phyloP scores from a whole-genome alignment of 2,888 invertebrate genomes.

The Elaeidobius kamerunicus region DNA sequence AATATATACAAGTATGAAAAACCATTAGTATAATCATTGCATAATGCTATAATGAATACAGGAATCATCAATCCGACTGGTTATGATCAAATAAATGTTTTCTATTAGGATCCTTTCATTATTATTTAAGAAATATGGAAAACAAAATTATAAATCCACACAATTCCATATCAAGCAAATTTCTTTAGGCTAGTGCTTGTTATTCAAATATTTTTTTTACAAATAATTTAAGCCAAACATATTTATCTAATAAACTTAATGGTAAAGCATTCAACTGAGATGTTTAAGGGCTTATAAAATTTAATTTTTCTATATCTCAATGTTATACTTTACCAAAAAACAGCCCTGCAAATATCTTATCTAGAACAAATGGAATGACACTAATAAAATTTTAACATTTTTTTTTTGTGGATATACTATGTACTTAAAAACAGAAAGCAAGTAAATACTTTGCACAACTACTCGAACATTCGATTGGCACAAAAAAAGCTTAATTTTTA shows the following conservation, averaged over 20 bases:
- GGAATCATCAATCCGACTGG: constrained; percentile 2
- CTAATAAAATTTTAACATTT: constrained; percentile 40
- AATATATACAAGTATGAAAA: constrained; percentile 50
- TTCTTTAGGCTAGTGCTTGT: constrained; percentile 36
- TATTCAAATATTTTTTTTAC: constrained; percentile 39
- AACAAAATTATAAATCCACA: constrained; percentile 9
- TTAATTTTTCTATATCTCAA: constrained; percentile 23
- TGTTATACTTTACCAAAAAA: constrained; percentile 35
- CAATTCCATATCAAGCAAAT: constrained; percentile 34
- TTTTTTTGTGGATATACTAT: constrained; percentile 37
- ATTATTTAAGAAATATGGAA: background rate
- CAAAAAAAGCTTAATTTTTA: constrained; percentile 42
- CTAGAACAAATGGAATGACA: constrained; percentile 50
- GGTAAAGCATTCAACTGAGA: constrained; percentile 30
- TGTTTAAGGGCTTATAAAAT: constrained; percentile 12
- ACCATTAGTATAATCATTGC: constrained; percentile 41
- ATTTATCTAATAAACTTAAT: constrained; percentile 34
- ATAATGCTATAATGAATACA: constrained; percentile 10
- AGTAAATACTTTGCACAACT: constrained; percentile 28
- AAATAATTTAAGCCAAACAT: constrained; percentile 39
- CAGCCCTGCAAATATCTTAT: constrained; percentile 44
- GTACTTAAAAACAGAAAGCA: constrained; percentile 43
- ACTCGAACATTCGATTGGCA: constrained; percentile 38
- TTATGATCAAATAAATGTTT: constrained; percentile 10
- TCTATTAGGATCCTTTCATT: constrained; percentile 1